Conservation (phyloP, 2,797 vertebrate species). For the Novumbra hubbsi region DNA sequence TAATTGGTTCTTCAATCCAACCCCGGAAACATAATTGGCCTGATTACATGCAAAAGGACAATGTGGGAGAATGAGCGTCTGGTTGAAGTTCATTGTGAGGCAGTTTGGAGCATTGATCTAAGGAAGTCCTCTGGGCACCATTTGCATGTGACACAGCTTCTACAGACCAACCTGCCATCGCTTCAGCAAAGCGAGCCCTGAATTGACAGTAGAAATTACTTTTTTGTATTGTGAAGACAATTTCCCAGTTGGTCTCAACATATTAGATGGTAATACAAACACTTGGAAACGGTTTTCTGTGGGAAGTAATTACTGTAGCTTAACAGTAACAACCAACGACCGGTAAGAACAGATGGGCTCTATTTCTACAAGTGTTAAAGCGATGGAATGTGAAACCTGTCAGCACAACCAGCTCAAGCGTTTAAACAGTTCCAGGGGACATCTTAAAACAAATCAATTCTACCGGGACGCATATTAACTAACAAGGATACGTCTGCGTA, state of each 20-base stretch:
- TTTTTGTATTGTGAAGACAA: not conserved
- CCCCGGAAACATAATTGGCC: no score
- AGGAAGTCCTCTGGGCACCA: not conserved
- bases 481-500: not conserved
- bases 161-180: not conserved
- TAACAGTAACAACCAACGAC: not conserved
- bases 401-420: constrained; percentile 15
- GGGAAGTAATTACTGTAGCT: not conserved
- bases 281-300: not conserved
- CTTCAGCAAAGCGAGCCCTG: not conserved
- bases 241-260: not conserved
- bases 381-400: constrained; percentile 32
- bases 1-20: no score
- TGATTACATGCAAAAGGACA: no score
- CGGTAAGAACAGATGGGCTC: constrained; percentile 36
- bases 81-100: no score
- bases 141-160: not conserved
- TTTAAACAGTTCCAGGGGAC: constrained; percentile 29
- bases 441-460: constrained; percentile 13
- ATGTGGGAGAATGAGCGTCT: no score
- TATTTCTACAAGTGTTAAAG: constrained; percentile 47
- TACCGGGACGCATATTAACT: not conserved
- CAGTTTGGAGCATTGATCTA: no score
- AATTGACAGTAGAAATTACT: not conserved
- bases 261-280: no score